A percentile compares a stretch with the other conserved stretches of the same genome.
Conservation (phyloP, 1,140 invertebrate genomes). For the Arctopsyche grandis region DNA sequence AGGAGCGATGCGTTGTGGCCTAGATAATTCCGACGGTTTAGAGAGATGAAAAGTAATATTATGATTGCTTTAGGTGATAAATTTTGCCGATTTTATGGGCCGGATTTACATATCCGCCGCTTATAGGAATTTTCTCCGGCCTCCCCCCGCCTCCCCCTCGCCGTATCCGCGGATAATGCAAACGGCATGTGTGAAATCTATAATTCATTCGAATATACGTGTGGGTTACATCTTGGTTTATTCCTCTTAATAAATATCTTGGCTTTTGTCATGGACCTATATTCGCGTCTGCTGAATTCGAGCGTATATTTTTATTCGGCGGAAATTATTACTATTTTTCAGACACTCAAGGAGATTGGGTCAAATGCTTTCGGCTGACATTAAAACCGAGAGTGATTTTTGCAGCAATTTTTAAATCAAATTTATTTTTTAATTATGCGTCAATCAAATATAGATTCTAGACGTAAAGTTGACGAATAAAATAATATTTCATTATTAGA, state of each 20-base stretch:
- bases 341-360: conserved; percentile 1
- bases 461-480: too few species aligned
- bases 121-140: conserved; percentile 12
- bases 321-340: conserved; percentile 13
- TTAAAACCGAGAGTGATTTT: neutral
- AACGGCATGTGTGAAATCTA: conserved; percentile 55
- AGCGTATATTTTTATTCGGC: conserved; percentile 15
- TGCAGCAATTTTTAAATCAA: too few species aligned
- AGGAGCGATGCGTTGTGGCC: conserved; percentile 29
- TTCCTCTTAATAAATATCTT: conserved; percentile 52
- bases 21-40: conserved; percentile 47
- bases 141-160: neutral
- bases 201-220: conserved; percentile 54
- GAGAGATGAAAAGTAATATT: conserved; percentile 51
- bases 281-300: neutral
- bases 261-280: conserved; percentile 38
- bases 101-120: conserved; percentile 52
- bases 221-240: conserved; percentile 48
- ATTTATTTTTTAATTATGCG: too few species aligned
- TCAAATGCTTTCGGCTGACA: neutral
- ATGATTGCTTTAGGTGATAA: conserved; percentile 55
- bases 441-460: too few species aligned
- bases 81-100: conserved; percentile 53
- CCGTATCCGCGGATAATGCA: conserved; percentile 47
- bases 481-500: too few species aligned